Evolutionary conservation across 2,797 vertebrate genomes (phyloP), one percentile per base, ranked within the genome.

Genomic region (Cyclura pinguis): DNA sequence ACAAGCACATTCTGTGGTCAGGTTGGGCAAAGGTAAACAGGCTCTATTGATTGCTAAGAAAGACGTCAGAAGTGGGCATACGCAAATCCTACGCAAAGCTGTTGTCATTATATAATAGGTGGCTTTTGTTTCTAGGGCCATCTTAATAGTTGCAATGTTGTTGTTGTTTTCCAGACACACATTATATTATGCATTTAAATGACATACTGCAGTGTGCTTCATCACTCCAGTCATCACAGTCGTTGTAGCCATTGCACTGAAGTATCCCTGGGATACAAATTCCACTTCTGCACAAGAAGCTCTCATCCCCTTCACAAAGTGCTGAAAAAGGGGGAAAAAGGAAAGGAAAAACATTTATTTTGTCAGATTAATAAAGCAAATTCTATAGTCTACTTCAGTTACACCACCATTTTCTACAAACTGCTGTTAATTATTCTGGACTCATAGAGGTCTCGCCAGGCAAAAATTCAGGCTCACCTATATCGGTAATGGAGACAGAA

Each of bases 181-280:
- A 55, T 55, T 42, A 55, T 88, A 38, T n/a, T 35, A 35, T 0
- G 10, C 42, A 38, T 87, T 6, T 59, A 91, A 81, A 80, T 52
- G 90, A 97, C 98, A 94, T 97, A 99, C 99, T 98, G 89, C 99
- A 99, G 84, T 98, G 97, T 1, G 97, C 93, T 90, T 99, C 98
- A 14, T 99, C 99, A 5, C 99, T 99, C 99, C 99, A 99, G 88
- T 99, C 99, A 27, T 98, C 98, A 27, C 99, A 99, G 97, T 99
- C 99, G 0, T 99, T 99, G 97, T 98, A 98, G 64, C 98, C 98
- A 0, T 99, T 99, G 88, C 99, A 99, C 83, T 98, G 97, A 84
- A 99, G 97, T 89, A 98, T 99, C 94, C 96, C 96, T 3, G 98
- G 97, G 90, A 99, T 92, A 67, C 99, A 99, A 90, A 98, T 94